Base-by-base conservation (phyloP, 2,113 vertebrate genomes). In the Planiliza haematocheilus region DNA sequence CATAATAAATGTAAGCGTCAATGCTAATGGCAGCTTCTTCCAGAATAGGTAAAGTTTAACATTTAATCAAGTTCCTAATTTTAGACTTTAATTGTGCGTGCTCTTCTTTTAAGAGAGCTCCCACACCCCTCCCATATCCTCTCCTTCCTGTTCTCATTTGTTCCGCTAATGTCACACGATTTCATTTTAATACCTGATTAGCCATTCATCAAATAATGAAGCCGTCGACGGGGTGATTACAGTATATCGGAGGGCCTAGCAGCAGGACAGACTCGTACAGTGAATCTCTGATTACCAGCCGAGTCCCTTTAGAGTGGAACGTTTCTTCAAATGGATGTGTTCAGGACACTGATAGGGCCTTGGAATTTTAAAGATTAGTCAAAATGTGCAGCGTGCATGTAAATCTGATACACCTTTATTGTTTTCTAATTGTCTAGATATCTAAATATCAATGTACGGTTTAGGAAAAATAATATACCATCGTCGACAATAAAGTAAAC, bases 151-250 rank as follows among this genome's bases (percentile, higher is more conserved):
- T 84, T 87, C 89, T 88, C 94, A 93, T 94, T 92, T 91, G 88
- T 93, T 88, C 90, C 64, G 20, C 68, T 79, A 81, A 86, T 79
- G 89, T 91, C 89, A 88, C 78, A 86, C 78, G 59, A 83, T 87
- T 92, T 93, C 88, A 93, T 94, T 94, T 94, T 93, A 93, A 93
- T 93, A 93, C 85, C 86, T 92, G 90, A 94, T 92, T 92, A 93
- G 91, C 73, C 85, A 91, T 91, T 94, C 88, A 91, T 94, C 90
- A 91, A 79, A 90, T 89, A 89, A 87, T 79, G 83, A 88, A 87
- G 85, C 46, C 7, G 62, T 45, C 17, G 37, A 60, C n/a, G 42
- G 65, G 74, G 55, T 84, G 86, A 88, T 88, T 77, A 74, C 83
- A 70, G 49, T 59, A 76, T 70, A 68, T 62, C 42, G 36, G 12